Conservation (phyloP, 2,113 vertebrate genomes). For the Gopherus flavomarginatus region DNA sequence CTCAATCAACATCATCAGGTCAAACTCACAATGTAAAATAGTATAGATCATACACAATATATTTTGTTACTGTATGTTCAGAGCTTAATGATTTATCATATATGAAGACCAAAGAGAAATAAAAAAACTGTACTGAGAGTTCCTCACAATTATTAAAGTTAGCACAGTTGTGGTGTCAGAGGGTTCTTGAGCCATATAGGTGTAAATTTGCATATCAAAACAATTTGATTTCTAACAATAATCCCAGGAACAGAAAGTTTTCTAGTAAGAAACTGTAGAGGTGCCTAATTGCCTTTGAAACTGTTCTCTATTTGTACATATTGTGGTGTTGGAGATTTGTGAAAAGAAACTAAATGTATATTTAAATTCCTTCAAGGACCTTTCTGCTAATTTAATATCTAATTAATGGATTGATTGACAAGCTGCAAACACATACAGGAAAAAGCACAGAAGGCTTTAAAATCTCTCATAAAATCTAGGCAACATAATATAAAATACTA, state of each 20-base stretch:
- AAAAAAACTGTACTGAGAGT: not conserved
- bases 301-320: not conserved
- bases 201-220: not conserved
- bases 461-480: slow-evolving; percentile 37
- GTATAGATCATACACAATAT: slow-evolving; percentile 20
- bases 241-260: not conserved
- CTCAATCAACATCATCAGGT: not conserved
- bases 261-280: not conserved
- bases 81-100: not conserved
- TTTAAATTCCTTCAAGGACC: slow-evolving; percentile 26
- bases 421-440: slow-evolving; percentile 2
- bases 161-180: not conserved
- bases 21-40: not conserved
- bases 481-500: slow-evolving; percentile 66
- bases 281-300: not conserved
- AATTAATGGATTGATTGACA: slow-evolving; percentile 44
- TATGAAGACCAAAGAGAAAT: not conserved
- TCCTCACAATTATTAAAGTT: not conserved
- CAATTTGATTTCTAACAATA: not conserved
- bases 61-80: not conserved
- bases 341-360: not conserved
- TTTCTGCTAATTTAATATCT: slow-evolving; percentile 37
- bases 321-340: slow-evolving; percentile 18
- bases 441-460: slow-evolving; percentile 1
- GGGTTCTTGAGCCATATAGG: not conserved